Evolutionary conservation across 64 coral and sea anemone genomes (phyloP).

Genomic region (Actinia tenebrosa): DNA sequence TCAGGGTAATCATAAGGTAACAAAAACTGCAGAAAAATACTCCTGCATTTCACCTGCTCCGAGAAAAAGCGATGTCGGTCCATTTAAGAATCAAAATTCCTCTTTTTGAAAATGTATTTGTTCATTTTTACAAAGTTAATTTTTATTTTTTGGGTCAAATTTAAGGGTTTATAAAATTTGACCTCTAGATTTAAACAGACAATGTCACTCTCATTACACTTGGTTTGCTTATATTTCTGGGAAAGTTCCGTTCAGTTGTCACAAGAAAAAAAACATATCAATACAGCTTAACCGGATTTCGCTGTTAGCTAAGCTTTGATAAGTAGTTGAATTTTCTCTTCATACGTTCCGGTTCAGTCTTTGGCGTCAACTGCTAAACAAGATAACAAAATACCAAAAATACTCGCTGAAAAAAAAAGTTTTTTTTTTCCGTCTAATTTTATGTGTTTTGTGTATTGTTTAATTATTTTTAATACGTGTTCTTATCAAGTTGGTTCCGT

Average conservation of each 20-base stretch:
- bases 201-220: not conserved
- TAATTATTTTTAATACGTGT: not conserved
- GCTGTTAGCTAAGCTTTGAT: not conserved
- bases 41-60: no score
- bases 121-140: not conserved
- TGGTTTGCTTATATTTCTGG: not conserved
- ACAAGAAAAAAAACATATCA: not conserved
- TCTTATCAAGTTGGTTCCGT: not conserved
- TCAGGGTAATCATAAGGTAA: no score
- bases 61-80: no score
- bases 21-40: no score
- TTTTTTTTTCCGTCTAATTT: not conserved
- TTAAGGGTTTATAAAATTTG: not conserved
- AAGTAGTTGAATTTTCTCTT: conserved; percentile 10
- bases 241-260: not conserved
- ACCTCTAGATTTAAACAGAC: not conserved
- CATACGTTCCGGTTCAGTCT: not conserved
- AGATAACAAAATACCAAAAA: not conserved
- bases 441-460: not conserved
- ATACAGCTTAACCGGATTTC: not conserved
- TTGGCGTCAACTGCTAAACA: not conserved
- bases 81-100: no score
- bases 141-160: not conserved
- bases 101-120: no score
- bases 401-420: not conserved